A percentile compares a stretch with the other conserved stretches of the same genome.
Conservation (phyloP, 2,797 vertebrate genomes). For the Graptemys geographica region DNA sequence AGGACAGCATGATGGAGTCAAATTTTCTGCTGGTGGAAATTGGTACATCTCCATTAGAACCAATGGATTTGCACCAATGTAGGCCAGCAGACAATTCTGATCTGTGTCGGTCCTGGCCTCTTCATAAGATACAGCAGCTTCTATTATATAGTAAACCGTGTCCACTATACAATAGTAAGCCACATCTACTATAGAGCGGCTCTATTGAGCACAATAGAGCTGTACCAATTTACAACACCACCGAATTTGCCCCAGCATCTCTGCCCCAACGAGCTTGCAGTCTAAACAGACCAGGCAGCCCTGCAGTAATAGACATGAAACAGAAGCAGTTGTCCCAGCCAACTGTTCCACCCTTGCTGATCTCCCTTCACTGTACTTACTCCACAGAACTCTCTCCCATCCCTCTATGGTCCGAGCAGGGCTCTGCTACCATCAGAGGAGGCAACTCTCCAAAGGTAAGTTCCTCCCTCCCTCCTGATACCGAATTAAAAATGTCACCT, state of each 20-base stretch:
- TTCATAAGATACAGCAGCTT: neutral
- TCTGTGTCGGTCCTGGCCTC: neutral
- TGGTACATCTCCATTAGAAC: neutral
- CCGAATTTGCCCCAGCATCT: rapidly evolving
- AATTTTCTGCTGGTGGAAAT: neutral
- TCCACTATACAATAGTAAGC: neutral
- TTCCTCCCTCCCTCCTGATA: neutral
- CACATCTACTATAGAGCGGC: neutral
- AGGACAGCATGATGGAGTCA: neutral
- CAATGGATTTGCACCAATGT: neutral
- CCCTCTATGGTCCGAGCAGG: neutral
- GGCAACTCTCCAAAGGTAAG: neutral
- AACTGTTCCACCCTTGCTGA: neutral
- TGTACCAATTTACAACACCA: neutral
- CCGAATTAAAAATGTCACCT: neutral
- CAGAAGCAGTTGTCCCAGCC: neutral
- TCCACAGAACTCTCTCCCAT: neutral
- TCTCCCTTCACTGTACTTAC: neutral
- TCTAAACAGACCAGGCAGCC: neutral
- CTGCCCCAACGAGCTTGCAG: neutral
- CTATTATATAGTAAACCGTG: neutral
- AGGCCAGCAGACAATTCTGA: neutral
- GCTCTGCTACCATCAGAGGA: neutral
- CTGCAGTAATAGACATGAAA: neutral
- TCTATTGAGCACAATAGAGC: neutral